phyloP scores from a whole-genome alignment of 2,888 invertebrate genomes.

The Meghimatium bilineatum region DNA sequence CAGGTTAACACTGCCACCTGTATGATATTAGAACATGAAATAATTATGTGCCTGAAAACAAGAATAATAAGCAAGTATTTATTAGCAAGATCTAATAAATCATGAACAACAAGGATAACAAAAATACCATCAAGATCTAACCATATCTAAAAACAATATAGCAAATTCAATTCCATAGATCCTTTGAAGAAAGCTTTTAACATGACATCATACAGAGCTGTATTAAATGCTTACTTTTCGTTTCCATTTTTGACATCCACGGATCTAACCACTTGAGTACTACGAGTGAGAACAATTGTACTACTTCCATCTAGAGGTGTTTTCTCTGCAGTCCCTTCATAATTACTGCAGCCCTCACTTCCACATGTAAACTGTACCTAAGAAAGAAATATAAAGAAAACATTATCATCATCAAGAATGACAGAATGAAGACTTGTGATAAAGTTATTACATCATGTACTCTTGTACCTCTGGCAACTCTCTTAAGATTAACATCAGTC shows the following conservation, averaged over 20 bases:
- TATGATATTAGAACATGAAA: no score
- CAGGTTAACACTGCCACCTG: no score
- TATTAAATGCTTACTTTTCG: slow-evolving; percentile 83
- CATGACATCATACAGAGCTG: not conserved
- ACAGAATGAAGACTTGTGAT: no score
- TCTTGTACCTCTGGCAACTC: no score
- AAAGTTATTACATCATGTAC: no score
- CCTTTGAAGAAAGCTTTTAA: not conserved
- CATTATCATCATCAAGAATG: no score
- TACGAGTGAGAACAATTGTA: slow-evolving; percentile 87
- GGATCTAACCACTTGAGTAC: slow-evolving; percentile 92
- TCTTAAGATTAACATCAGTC: no score
- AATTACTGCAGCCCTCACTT: slow-evolving; percentile 65
- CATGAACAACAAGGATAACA: no score
- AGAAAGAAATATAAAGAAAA: no score
- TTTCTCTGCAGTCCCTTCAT: slow-evolving; percentile 13
- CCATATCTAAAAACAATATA: not conserved
- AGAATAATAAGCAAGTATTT: no score
- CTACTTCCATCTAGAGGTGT: slow-evolving; percentile 67
- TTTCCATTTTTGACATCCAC: slow-evolving; percentile 89
- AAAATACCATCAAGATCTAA: not conserved
- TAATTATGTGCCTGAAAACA: no score
- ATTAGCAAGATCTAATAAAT: no score
- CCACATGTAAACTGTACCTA: slow-evolving; percentile 72
- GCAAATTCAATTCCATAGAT: not conserved